Evolutionary conservation across 37 sponge, comb jelly and placozoan genomes (phyloP).

Genomic region (Aplysina aerophoba): DNA sequence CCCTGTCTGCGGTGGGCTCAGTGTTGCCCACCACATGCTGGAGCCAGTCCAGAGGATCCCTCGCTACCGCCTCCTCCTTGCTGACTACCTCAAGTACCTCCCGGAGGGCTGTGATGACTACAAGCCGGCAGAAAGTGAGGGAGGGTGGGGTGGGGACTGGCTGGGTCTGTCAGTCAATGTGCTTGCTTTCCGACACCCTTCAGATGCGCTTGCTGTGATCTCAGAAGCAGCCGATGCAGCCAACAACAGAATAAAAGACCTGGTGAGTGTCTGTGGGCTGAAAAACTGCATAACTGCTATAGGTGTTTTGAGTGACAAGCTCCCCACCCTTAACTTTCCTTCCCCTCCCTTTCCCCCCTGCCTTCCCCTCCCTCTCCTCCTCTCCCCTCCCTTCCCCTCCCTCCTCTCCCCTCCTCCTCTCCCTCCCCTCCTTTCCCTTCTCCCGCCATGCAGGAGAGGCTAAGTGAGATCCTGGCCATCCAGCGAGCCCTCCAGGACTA

Average conservation of each 20-base stretch:
- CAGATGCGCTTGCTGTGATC: slow-evolving; percentile 82
- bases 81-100: slow-evolving; percentile 77
- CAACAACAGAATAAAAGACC: slow-evolving; percentile 84
- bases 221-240: slow-evolving; percentile 87
- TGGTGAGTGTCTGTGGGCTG: slow-evolving; percentile 51
- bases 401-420: not conserved
- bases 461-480: slow-evolving; percentile 68
- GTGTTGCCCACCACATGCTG: slow-evolving; percentile 80
- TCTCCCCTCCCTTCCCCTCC: not conserved
- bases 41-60: slow-evolving; percentile 90
- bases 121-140: slow-evolving; percentile 53
- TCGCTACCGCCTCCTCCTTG: slow-evolving; percentile 77
- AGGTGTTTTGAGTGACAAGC: too few species aligned
- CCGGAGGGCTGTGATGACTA: slow-evolving; percentile 74
- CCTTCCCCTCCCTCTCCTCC: not conserved
- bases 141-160: not conserved
- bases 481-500: slow-evolving; percentile 67
- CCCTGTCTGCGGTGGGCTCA: slow-evolving; percentile 53
- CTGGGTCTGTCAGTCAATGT: not conserved
- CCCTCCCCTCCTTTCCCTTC: not conserved
- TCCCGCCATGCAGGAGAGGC: slow-evolving; percentile 54
- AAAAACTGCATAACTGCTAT: too few species aligned
- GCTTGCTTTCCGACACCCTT: not conserved
- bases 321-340: too few species aligned
- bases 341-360: not conserved